phyloP scores from a whole-genome alignment of 1,140 invertebrate species.

The Lasaia peninsularis region DNA sequence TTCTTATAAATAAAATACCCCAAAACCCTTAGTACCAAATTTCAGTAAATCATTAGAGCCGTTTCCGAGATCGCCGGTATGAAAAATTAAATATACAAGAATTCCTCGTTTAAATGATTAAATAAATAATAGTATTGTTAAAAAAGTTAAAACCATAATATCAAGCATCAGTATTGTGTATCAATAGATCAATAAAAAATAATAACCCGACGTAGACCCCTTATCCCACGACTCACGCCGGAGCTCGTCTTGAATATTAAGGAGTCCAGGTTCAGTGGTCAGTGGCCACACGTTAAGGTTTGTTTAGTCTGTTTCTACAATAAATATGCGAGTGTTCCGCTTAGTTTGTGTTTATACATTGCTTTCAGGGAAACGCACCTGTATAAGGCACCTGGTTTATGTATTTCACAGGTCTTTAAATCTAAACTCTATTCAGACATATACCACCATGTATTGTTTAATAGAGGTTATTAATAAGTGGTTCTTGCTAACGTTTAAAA shows the following conservation, averaged over 20 bases:
- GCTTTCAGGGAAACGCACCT: slow-evolving; percentile 26
- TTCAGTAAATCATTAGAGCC: too few species aligned
- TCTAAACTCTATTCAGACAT: not conserved
- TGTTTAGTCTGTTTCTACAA: slow-evolving; percentile 29
- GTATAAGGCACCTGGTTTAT: slow-evolving; percentile 21
- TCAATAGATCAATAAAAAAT: slow-evolving; percentile 7
- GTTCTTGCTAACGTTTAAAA: too few species aligned
- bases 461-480: not conserved
- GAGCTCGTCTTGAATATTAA: slow-evolving; percentile 40
- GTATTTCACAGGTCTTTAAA: not conserved
- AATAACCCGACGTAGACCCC: slow-evolving; percentile 30
- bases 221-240: slow-evolving; percentile 42
- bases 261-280: slow-evolving; percentile 32
- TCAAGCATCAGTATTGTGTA: not conserved
- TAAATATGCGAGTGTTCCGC: slow-evolving; percentile 29
- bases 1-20: too few species aligned
- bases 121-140: too few species aligned
- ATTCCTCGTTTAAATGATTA: too few species aligned
- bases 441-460: not conserved
- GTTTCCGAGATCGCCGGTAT: too few species aligned
- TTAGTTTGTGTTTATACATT: slow-evolving; percentile 18
- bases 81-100: too few species aligned
- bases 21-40: too few species aligned
- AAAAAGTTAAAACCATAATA: too few species aligned
- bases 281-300: slow-evolving; percentile 19